Base-by-base conservation (phyloP, 2,113 vertebrate species). In the Scomber scombrus region DNA sequence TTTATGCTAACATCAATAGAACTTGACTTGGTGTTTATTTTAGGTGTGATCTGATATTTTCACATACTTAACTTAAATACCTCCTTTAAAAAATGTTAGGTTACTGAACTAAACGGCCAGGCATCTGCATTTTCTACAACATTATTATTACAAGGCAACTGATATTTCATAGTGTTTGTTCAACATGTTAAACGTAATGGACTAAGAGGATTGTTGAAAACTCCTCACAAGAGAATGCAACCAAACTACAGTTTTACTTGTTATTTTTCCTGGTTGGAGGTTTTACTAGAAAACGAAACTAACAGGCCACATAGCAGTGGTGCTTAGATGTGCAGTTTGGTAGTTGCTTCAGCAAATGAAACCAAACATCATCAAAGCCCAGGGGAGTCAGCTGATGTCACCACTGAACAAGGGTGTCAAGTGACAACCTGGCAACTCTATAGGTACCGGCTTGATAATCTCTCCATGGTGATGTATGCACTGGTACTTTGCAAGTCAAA, bases 261-360 rank as follows among this genome's bases (percentile, higher is more conserved):
- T 12, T 0, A 51, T 31, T 1, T 9, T n/a, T 19, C 18, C 49
- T 34, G 29, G 5, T 4, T 7, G 12, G 1, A 9, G 4, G 10
- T 21, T 81, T 72, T n/a, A 47, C 9, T 26, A 2, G 7, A 72
- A 60, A 72, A 43, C 3, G 14, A 77, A 84, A 83, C 73, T 8
- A 21, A 67, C 55, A 55, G 3, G 7, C 2, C 4, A 18, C 0
- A 11, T 16, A 16, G 15, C 15, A 69, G 5, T 6, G 6, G 5
- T 49, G 13, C 12, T 62, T 3, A 19, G 26, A n/a, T 16, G 21
- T 51, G 10, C n/a, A 68, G 16, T 0, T 2, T 45, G 19, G 4
- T 40, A 16, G 46, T 75, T 77, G 47, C 62, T 29, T 26, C 4
- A 21, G 62, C 75, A 86, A 88, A 84, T 31, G 60, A 85, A 87